Percentiles rank a stretch among this genome's conserved stretches.
Conservation (phyloP, 2,797 vertebrate genomes). For the Pipistrellus kuhlii region DNA sequence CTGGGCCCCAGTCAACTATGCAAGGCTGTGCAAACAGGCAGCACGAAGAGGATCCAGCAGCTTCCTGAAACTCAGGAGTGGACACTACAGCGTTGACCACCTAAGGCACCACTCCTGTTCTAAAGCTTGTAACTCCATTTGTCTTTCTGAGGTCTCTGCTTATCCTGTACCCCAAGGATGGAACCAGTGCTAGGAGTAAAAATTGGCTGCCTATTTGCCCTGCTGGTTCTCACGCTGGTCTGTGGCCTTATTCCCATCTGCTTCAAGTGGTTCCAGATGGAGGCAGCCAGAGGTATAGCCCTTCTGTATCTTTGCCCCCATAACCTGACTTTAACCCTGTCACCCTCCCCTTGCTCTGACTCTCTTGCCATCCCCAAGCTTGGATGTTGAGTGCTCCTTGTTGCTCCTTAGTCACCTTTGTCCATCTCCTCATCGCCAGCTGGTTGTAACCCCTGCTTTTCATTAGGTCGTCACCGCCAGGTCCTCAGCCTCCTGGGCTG, state of each 20-base stretch:
- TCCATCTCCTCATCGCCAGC: neutral
- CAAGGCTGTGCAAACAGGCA: neutral
- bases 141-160: conserved; percentile 7
- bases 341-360: neutral
- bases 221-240: conserved; percentile 81
- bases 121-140: neutral
- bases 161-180: conserved; percentile 70
- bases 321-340: neutral
- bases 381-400: neutral
- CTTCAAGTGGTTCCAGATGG: conserved; percentile 84
- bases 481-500: conserved; percentile 93
- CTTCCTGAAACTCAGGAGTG: neutral
- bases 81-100: neutral
- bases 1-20: conserved; percentile 50
- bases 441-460: neutral
- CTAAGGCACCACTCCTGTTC: neutral
- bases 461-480: conserved; percentile 86
- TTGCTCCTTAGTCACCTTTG: neutral
- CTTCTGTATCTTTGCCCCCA: neutral
- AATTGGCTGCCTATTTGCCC: conserved; percentile 81
- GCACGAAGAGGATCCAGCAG: neutral
- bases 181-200: conserved; percentile 82
- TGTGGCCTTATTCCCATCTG: conserved; percentile 83
- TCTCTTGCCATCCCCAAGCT: neutral
- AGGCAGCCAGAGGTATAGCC: conserved; percentile 82